Conservation (phyloP, 2,888 invertebrate species). For the Mactromeris polynyma region DNA sequence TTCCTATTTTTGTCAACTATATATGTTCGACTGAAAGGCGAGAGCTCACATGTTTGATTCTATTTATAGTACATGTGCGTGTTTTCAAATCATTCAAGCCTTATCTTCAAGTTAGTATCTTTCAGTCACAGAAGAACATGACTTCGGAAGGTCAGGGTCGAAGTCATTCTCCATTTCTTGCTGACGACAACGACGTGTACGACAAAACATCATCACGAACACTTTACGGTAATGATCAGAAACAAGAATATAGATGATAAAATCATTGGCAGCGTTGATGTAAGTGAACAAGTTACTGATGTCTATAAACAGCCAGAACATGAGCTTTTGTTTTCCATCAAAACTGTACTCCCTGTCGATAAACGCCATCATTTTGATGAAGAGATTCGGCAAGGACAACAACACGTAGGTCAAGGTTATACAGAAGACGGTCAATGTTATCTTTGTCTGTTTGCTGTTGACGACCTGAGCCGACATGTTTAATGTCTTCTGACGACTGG, state of each 20-base stretch:
- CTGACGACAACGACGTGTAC: not conserved
- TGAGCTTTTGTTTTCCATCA: constrained; percentile 56
- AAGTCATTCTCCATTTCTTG: not conserved
- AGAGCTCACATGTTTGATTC: too few species aligned
- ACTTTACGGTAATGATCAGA: constrained; percentile 52
- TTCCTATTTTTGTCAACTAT: too few species aligned
- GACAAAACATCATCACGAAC: constrained; percentile 49
- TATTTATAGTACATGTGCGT: too few species aligned
- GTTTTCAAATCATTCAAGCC: too few species aligned
- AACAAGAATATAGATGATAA: constrained; percentile 53
- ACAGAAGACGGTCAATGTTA: constrained; percentile 51
- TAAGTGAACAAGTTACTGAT: constrained; percentile 59
- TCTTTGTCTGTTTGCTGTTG: constrained; percentile 49
- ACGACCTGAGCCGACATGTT: not conserved
- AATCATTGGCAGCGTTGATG: constrained; percentile 63
- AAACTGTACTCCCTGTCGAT: constrained; percentile 62
- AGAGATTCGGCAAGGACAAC: constrained; percentile 54
- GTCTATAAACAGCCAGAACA: constrained; percentile 63
- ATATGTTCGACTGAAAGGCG: too few species aligned
- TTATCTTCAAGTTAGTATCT: not conserved
- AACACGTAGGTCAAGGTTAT: constrained; percentile 54
- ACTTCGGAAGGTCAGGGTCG: not conserved
- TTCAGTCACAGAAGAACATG: not conserved
- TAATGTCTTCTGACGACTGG: not conserved
- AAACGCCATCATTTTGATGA: constrained; percentile 57